These are phyloP conservation scores for Columba livia DNA, from an alignment of 2,113 vertebrate species.

Conservation along the genomic window DNA sequence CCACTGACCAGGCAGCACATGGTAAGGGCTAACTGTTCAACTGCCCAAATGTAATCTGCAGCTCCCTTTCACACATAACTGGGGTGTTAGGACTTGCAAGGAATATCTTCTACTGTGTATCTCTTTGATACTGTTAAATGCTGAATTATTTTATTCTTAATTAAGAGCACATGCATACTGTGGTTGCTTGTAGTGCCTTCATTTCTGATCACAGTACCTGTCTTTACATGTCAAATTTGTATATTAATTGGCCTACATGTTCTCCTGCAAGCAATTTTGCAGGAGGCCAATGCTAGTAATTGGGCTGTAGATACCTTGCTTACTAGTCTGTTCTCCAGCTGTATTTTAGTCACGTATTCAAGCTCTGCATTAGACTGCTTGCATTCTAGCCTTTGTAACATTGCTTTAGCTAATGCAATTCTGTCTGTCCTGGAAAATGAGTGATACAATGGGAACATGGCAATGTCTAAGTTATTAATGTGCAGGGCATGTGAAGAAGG, in stretches of 20 bases:
- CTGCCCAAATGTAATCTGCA: neutral
- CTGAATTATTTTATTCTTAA: neutral
- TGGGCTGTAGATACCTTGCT: neutral
- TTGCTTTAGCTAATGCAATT: neutral
- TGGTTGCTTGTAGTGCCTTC: neutral
- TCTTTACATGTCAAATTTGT: neutral
- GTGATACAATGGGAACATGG: neutral
- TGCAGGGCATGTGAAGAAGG: neutral
- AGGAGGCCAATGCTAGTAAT: neutral
- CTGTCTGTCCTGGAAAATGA: neutral
- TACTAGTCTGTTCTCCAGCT: neutral
- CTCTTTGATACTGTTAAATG: neutral
- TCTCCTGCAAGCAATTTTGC: neutral
- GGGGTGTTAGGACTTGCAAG: neutral
- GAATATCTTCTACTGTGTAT: neutral
- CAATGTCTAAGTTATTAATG: neutral
- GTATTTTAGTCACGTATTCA: neutral
- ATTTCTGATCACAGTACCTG: neutral
- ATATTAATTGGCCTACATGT: neutral
- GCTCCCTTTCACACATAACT: neutral
- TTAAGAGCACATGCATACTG: neutral
- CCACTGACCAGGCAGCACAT: rapidly evolving
- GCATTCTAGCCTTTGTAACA: neutral
- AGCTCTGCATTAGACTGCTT: neutral
- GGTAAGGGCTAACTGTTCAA: neutral